Evolutionary conservation across 1,140 invertebrate species (phyloP).

Genomic region (Halictus rubicundus): DNA sequence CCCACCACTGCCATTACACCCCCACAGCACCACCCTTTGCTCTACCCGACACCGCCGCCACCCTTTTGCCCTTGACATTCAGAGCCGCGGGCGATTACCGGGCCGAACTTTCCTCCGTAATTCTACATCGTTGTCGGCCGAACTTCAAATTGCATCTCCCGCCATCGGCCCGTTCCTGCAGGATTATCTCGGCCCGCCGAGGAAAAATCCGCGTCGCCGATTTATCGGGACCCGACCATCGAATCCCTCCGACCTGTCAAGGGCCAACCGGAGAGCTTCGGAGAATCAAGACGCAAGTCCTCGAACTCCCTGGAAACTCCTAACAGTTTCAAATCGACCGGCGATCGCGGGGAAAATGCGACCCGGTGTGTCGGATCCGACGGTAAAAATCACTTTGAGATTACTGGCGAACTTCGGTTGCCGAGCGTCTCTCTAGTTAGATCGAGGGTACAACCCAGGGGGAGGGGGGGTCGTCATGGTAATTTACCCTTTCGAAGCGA

Average conservation of each 20-base stretch:
- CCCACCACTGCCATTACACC: conserved; percentile 3
- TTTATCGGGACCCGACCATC: background rate
- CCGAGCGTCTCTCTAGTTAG: too few species aligned
- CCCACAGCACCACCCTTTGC: conserved; percentile 11
- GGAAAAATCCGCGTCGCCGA: background rate
- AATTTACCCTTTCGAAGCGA: too few species aligned
- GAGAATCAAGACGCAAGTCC: too few species aligned
- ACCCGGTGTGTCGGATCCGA: too few species aligned
- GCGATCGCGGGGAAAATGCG: too few species aligned
- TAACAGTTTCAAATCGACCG: too few species aligned
- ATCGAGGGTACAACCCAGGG: too few species aligned
- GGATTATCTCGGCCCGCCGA: background rate
- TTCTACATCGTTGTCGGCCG: conserved; percentile 27
- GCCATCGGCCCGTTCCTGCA: background rate
- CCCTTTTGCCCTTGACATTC: conserved; percentile 69
- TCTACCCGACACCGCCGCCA: conserved; percentile 5
- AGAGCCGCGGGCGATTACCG: conserved; percentile 44
- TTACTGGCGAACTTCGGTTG: too few species aligned
- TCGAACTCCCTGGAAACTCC: too few species aligned
- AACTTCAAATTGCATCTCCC: conserved; percentile 41
- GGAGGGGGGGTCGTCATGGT: too few species aligned
- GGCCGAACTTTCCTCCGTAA: conserved; percentile 38
- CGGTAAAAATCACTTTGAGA: too few species aligned
- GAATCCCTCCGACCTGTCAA: background rate
- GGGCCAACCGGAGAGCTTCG: too few species aligned